phyloP scores from a whole-genome alignment of 1,140 invertebrate genomes.

The Drosophila elegans region DNA sequence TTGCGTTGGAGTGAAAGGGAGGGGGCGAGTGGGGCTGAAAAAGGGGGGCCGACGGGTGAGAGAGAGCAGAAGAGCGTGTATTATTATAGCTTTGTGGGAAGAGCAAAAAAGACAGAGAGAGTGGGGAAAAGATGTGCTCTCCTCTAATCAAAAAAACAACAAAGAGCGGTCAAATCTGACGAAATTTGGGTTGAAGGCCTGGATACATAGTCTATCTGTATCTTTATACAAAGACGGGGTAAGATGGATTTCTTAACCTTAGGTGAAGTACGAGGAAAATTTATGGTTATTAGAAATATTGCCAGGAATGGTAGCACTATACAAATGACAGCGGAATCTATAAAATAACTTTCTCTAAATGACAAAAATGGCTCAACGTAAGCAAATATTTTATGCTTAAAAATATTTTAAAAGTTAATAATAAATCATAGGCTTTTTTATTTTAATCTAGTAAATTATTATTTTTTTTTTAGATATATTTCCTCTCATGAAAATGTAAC shows the following conservation, averaged over 20 bases:
- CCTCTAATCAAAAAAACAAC: conserved; percentile 26
- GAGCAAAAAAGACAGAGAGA: background rate
- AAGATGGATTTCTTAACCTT: background rate
- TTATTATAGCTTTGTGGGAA: conserved; percentile 6
- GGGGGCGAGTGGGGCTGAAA: background rate
- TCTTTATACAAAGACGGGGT: background rate
- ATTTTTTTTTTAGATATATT: too few relatives aligned
- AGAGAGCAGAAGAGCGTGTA: background rate
- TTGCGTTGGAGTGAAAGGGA: conserved; percentile 20
- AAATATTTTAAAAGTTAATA: too few relatives aligned
- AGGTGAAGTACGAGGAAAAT: background rate
- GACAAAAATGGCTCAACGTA: too few relatives aligned
- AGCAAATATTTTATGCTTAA: too few relatives aligned
- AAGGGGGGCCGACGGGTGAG: conserved; percentile 4
- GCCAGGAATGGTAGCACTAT: too few relatives aligned
- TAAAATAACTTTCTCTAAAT: too few relatives aligned
- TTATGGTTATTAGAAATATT: too few relatives aligned
- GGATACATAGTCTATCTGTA: conserved; percentile 14
- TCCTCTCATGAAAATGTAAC: too few relatives aligned
- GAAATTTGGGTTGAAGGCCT: conserved; percentile 45
- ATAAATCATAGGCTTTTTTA: too few relatives aligned
- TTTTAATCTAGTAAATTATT: too few relatives aligned
- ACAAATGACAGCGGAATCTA: too few relatives aligned
- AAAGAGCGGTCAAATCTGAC: conserved; percentile 34
- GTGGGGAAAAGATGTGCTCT: conserved; percentile 3